phyloP scores from a whole-genome alignment of 1,140 invertebrate genomes.

The Matsumurasca onukii region DNA sequence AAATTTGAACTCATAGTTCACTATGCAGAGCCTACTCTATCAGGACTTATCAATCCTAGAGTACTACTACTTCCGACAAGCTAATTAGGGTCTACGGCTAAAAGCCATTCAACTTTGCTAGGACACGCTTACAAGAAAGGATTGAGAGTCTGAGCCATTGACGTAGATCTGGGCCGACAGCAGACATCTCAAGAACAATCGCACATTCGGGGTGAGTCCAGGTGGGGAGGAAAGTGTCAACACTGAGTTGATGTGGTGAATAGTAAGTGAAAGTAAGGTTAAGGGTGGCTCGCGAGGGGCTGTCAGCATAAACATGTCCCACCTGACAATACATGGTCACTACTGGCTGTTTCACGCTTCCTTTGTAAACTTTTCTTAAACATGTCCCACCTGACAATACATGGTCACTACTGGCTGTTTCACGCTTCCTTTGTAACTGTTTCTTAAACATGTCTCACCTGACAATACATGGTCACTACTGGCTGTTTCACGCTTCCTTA shows the following conservation, averaged over 20 bases:
- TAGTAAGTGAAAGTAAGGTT: conserved; percentile 9
- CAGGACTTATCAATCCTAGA: no score
- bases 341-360: neutral
- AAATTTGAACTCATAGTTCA: no score
- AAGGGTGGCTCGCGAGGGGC: neutral
- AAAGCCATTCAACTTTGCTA: no score
- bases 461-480: no score
- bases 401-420: neutral
- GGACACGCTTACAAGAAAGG: no score
- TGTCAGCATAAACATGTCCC: neutral
- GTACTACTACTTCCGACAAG: no score
- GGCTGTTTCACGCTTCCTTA: no score
- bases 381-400: neutral
- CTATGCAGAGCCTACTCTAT: no score
- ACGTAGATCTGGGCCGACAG: neutral
- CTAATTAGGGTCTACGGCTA: no score
- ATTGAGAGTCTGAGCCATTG: neutral
- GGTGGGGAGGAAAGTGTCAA: conserved; percentile 16
- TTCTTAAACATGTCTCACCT: no score
- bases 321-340: neutral
- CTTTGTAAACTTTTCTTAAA: no score
- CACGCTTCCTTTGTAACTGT: no score
- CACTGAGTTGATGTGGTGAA: neutral
- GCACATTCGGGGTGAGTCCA: conserved; percentile 6
- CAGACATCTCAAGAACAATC: conserved; percentile 15